Percentiles rank a stretch among this genome's conserved stretches.
Evolutionary conservation across 2,113 vertebrate genomes (phyloP).

Genomic region (Chionis minor): DNA sequence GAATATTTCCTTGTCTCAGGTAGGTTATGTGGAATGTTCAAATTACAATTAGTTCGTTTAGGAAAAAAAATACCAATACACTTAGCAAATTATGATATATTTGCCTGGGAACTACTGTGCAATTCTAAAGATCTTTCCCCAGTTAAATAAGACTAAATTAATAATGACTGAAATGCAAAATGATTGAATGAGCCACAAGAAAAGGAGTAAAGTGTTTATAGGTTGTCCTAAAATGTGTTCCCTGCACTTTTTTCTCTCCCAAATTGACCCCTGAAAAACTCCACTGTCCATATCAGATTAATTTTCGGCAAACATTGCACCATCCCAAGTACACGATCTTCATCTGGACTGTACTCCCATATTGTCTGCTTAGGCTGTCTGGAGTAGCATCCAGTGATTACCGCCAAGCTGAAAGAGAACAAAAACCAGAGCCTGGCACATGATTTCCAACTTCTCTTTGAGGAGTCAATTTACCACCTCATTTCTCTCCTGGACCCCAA

Average conservation of each 20-base stretch:
- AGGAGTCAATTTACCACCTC: not conserved
- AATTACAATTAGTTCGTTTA: not conserved
- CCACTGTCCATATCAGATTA: accelerated
- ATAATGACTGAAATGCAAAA: not conserved
- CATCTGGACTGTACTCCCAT: not conserved
- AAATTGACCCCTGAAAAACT: not conserved
- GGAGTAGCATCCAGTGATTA: not conserved
- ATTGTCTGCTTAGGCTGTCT: not conserved
- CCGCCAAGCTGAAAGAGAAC: not conserved
- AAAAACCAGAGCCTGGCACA: not conserved
- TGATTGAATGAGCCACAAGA: not conserved
- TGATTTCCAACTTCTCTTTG: not conserved
- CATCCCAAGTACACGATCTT: not conserved
- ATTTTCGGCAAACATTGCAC: not conserved
- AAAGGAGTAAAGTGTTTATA: not conserved
- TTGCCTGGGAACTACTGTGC: not conserved
- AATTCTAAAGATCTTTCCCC: not conserved
- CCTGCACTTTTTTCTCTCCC: not conserved
- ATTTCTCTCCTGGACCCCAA: not conserved
- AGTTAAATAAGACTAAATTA: not conserved
- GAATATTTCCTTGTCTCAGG: not conserved
- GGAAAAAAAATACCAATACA: not conserved
- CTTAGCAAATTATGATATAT: not conserved
- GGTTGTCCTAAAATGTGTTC: not conserved
- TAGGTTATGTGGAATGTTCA: not conserved